phyloP scores from a whole-genome alignment of 2,888 invertebrate genomes.

The Sminthurinus aureus region DNA sequence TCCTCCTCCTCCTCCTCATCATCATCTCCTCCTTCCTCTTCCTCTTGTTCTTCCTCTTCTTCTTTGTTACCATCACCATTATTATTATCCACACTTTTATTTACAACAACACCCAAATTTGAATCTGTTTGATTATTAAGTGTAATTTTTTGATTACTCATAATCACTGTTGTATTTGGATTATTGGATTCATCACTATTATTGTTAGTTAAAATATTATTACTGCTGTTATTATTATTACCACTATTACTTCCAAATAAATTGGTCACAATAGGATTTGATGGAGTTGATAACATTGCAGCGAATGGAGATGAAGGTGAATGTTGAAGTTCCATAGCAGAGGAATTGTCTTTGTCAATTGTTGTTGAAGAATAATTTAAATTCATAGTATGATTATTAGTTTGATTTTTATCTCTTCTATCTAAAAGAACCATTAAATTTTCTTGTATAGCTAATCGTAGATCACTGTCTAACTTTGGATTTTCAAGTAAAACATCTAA shows the following conservation, averaged over 20 bases:
- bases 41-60: too few species aligned
- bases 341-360: conserved; percentile 30
- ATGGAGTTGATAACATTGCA: not conserved
- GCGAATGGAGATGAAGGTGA: not conserved
- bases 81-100: not conserved
- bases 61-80: too few species aligned
- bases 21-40: conserved; percentile 84
- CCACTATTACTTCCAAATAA: not conserved
- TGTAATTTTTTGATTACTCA: conserved; percentile 20
- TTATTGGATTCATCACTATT: not conserved
- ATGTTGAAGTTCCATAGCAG: conserved; percentile 23
- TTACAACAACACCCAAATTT: not conserved
- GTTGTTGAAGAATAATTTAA: conserved; percentile 26
- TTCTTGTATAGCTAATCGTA: conserved; percentile 83
- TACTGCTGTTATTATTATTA: not conserved
- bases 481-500: conserved; percentile 87
- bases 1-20: conserved; percentile 79
- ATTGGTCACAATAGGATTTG: not conserved
- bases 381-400: conserved; percentile 16
- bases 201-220: too few species aligned
- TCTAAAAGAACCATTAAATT: conserved; percentile 64
- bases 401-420: conserved; percentile 34
- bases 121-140: conserved; percentile 67
- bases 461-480: conserved; percentile 83
- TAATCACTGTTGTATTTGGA: not conserved